Conservation (phyloP, 2,113 vertebrate species). For the Orthochromis malagaraziensis region DNA sequence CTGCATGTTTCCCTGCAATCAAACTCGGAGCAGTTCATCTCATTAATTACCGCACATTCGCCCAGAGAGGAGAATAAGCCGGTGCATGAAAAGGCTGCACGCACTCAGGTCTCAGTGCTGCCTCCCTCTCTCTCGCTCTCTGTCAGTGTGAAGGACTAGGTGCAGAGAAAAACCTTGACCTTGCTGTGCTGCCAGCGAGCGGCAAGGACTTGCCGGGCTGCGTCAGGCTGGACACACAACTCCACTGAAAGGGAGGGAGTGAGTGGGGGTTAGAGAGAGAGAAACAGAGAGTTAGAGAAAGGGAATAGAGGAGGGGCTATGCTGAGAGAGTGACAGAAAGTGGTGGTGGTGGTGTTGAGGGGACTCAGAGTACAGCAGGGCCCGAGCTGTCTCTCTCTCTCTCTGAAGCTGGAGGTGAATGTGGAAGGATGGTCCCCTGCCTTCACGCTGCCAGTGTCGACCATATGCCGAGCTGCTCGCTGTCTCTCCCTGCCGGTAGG, state of each 20-base stretch:
- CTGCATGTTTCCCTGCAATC: background rate
- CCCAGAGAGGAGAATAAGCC: background rate
- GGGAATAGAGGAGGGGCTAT: constrained; percentile 13
- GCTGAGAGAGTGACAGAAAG: constrained; percentile 22
- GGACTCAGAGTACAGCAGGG: constrained; percentile 28
- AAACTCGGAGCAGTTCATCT: background rate
- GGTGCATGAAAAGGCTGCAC: background rate
- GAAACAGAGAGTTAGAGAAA: constrained; percentile 14
- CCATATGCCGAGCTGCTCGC: background rate
- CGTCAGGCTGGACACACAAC: constrained; percentile 24
- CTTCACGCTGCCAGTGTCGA: background rate
- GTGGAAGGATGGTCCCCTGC: constrained; percentile 18
- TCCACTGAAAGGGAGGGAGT: background rate
- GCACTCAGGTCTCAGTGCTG: background rate
- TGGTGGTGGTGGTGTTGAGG: background rate
- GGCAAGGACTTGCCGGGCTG: constrained; percentile 6
- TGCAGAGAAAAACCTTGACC: constrained; percentile 61
- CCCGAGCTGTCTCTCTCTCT: constrained; percentile 45
- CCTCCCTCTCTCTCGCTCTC: background rate
- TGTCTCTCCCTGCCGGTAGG: constrained; percentile 35
- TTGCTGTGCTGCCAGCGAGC: constrained; percentile 55
- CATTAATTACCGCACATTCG: background rate
- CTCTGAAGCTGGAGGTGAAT: constrained; percentile 47
- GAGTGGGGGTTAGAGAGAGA: background rate
- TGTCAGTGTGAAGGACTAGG: background rate